These are phyloP conservation scores for Halcyon smyrnensis DNA, from an alignment of 2,797 vertebrate species.

Conservation along the genomic window DNA sequence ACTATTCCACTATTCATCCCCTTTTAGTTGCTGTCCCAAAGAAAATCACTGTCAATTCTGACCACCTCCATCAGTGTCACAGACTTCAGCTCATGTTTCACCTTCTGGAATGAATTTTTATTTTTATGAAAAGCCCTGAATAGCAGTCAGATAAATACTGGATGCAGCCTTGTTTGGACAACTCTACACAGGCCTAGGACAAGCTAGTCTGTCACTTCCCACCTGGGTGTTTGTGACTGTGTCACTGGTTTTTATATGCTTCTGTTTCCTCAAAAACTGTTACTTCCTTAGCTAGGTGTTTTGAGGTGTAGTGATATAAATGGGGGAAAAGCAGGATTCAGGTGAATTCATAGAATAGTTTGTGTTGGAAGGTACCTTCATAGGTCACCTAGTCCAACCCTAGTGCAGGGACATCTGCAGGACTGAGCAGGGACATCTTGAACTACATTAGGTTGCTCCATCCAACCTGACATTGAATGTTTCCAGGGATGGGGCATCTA, in stretches of 20 bases:
- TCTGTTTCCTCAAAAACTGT: background rate
- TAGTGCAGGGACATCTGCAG: background rate
- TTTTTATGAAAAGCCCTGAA: background rate
- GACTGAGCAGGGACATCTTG: background rate
- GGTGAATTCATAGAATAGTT: background rate
- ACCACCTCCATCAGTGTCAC: background rate
- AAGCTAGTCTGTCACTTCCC: background rate
- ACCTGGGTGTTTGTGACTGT: background rate
- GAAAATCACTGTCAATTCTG: background rate
- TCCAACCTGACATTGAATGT: background rate
- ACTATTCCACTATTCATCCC: background rate
- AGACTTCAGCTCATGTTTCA: background rate
- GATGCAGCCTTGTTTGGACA: background rate
- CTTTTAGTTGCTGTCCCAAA: background rate
- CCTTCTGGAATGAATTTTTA: background rate
- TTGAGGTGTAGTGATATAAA: background rate
- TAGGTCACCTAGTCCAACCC: background rate
- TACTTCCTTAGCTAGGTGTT: background rate
- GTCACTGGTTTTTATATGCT: background rate
- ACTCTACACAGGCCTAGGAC: background rate
- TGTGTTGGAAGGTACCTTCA: background rate
- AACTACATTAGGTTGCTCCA: accelerated
- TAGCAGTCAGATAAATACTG: background rate
- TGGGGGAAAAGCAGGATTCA: background rate
- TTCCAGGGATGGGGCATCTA: background rate